These are phyloP conservation scores for Apotomis capreana DNA, from an alignment of 2,888 invertebrate genomes.

Conservation along the genomic window DNA sequence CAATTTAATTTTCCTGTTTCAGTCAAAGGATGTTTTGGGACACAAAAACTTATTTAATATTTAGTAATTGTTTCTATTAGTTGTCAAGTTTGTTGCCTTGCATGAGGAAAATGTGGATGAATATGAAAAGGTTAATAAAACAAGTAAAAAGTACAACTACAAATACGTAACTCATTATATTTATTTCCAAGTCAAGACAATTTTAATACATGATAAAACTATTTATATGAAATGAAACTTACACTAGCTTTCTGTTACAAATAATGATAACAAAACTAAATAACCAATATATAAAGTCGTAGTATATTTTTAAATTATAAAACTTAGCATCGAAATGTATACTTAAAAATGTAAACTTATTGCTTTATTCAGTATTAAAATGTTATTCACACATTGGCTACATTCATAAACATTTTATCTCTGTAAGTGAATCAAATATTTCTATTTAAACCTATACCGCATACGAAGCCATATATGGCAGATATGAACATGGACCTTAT, in stretches of 20 bases:
- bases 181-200: slow-evolving; percentile 37
- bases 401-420: slow-evolving; percentile 9
- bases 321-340: slow-evolving; percentile 34
- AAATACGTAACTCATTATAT: slow-evolving; percentile 36
- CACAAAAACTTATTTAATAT: background rate
- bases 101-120: no score
- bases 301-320: slow-evolving; percentile 37
- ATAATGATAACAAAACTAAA: slow-evolving; percentile 40
- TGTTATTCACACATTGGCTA: slow-evolving; percentile 13
- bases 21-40: background rate
- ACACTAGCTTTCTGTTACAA: slow-evolving; percentile 39
- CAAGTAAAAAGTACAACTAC: slow-evolving; percentile 1
- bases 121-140: background rate
- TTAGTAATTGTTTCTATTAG: background rate
- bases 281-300: slow-evolving; percentile 36
- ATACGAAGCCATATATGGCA: no score
- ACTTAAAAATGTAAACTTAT: slow-evolving; percentile 34
- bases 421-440: no score
- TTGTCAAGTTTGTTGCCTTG: background rate
- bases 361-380: slow-evolving; percentile 34
- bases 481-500: no score
- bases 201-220: slow-evolving; percentile 33
- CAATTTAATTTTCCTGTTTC: slow-evolving; percentile 4
- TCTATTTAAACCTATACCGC: no score
- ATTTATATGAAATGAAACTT: slow-evolving; percentile 30